A percentile compares a stretch with the other conserved stretches of the same genome.
Evolutionary conservation across 2,797 vertebrate genomes (phyloP).

Genomic region (Dendrocincla fuliginosa): DNA sequence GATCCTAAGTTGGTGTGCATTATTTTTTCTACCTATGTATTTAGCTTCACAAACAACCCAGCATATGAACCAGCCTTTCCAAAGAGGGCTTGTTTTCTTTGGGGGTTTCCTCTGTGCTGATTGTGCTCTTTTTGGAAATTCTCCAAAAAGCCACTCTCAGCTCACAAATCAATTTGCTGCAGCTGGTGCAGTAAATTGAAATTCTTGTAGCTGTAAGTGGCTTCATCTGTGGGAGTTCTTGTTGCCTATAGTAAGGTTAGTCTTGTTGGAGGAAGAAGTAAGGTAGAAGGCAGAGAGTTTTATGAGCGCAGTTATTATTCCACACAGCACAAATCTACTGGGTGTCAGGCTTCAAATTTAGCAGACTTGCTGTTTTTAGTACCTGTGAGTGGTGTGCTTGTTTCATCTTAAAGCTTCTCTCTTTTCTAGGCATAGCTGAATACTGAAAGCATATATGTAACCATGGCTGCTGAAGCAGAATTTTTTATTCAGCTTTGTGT

Average conservation of each 20-base stretch:
- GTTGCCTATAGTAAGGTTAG: neutral
- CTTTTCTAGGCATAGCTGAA: neutral
- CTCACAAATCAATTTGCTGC: constrained; percentile 12
- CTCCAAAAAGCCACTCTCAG: constrained; percentile 6
- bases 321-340: neutral
- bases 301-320: neutral
- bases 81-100: neutral
- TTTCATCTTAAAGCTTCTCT: neutral
- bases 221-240: neutral
- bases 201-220: neutral
- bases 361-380: neutral
- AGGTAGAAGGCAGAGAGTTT: neutral
- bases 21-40: neutral
- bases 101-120: neutral
- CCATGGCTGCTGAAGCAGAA: neutral
- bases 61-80: neutral
- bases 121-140: neutral
- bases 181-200: neutral
- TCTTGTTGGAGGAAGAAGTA: neutral
- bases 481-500: neutral
- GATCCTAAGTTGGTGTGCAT: neutral
- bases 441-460: neutral
- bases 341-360: neutral
- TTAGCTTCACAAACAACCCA: neutral
- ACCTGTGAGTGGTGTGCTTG: neutral